A percentile compares a stretch with the other conserved stretches of the same genome.
These are phyloP conservation scores for Cryptocephalus primarius DNA, from an alignment of 2,888 invertebrate species.

Conservation along the genomic window DNA sequence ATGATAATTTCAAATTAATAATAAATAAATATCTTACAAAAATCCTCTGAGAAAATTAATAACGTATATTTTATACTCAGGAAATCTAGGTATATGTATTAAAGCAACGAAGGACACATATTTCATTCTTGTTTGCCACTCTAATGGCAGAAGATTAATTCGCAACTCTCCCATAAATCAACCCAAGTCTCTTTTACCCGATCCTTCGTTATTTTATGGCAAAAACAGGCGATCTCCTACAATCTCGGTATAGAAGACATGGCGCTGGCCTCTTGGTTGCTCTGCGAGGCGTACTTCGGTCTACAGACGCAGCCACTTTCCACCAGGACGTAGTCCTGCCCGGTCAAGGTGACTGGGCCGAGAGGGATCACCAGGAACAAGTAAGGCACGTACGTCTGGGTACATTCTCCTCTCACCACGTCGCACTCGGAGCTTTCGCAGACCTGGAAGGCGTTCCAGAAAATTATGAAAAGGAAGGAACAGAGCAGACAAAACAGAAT, in stretches of 20 bases:
- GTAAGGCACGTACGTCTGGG: conserved; percentile 86
- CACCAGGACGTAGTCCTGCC: conserved; percentile 89
- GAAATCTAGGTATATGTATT: too few relatives aligned
- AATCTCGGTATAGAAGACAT: conserved; percentile 34
- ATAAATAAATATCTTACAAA: too few relatives aligned
- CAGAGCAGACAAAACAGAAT: neutral
- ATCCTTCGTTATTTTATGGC: too few relatives aligned
- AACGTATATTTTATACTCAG: too few relatives aligned
- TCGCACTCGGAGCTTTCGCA: conserved; percentile 66
- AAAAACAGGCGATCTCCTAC: conserved; percentile 12
- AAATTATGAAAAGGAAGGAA: neutral
- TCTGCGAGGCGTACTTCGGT: conserved; percentile 38
- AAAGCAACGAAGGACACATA: too few relatives aligned
- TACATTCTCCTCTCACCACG: conserved; percentile 78
- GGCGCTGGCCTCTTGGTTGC: conserved; percentile 31
- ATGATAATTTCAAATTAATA: too few relatives aligned
- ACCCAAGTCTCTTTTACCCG: too few relatives aligned
- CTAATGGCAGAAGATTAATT: too few relatives aligned
- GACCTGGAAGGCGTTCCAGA: conserved; percentile 48
- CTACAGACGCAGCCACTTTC: conserved; percentile 89
- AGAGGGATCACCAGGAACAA: conserved; percentile 82
- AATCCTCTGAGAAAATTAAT: too few relatives aligned
- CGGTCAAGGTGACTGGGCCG: conserved; percentile 82
- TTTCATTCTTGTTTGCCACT: too few relatives aligned
- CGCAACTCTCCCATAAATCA: too few relatives aligned